phyloP scores from a whole-genome alignment of 2,797 vertebrate genomes.

The Tokudaia tokunoshimensis region DNA sequence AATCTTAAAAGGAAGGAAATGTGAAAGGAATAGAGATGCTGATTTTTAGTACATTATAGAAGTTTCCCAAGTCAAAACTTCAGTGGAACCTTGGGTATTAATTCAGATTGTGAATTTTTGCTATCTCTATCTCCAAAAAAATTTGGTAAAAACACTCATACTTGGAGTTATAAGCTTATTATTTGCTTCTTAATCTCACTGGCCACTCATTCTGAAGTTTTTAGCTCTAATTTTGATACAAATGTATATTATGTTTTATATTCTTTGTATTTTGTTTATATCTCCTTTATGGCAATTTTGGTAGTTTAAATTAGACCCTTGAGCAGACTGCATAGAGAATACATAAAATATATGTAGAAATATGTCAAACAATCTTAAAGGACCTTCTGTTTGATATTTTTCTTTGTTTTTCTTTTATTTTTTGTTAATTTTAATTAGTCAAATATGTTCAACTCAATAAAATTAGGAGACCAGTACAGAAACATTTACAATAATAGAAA shows the following conservation, averaged over 20 bases:
- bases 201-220: neutral
- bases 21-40: neutral
- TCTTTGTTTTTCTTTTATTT: neutral
- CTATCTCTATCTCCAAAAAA: neutral
- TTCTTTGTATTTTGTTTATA: slow-evolving; percentile 46
- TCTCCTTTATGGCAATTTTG: neutral
- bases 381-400: neutral
- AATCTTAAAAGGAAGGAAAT: neutral
- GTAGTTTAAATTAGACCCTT: slow-evolving; percentile 20
- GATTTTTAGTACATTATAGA: neutral
- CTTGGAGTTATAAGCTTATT: neutral
- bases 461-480: neutral
- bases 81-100: neutral
- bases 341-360: neutral
- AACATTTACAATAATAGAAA: neutral
- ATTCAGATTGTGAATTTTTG: neutral
- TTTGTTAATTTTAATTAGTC: neutral
- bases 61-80: neutral
- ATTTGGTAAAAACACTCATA: neutral
- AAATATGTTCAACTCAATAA: neutral
- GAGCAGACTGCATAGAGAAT: neutral
- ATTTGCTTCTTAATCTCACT: neutral
- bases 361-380: neutral
- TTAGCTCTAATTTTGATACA: neutral
- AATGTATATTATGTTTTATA: neutral